A percentile compares a stretch with the other conserved stretches of the same genome.
These are phyloP conservation scores for Sarcoramphus papa DNA, from an alignment of 2,797 vertebrate species.

Conservation along the genomic window DNA sequence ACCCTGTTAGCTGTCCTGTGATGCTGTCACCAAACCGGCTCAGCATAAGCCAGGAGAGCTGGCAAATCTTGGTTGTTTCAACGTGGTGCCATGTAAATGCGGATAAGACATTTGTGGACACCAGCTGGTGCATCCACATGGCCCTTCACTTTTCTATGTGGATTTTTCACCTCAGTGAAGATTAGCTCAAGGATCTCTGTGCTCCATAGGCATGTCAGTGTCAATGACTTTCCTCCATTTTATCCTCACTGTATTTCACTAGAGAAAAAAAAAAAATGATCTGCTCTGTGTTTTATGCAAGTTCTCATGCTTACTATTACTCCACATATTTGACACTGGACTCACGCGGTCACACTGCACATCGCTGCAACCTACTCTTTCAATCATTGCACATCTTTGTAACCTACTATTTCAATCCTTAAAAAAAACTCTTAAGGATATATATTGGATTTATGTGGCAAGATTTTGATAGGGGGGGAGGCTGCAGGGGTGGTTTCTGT, in stretches of 20 bases:
- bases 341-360: background rate
- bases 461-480: background rate
- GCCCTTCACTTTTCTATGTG: background rate
- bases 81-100: background rate
- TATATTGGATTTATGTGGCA: background rate
- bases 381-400: background rate
- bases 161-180: slow-evolving; percentile 8
- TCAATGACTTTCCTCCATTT: background rate
- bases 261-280: background rate
- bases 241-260: background rate
- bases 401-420: background rate
- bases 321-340: background rate
- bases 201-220: background rate
- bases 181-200: background rate
- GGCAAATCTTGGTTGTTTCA: background rate
- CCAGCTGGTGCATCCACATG: background rate
- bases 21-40: background rate
- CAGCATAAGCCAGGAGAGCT: background rate
- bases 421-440: background rate
- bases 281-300: background rate
- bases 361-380: background rate
- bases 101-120: background rate
- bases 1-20: background rate
- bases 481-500: background rate
- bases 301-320: background rate